phyloP scores from a whole-genome alignment of 1,140 invertebrate species.

The Pseudomyrmex sp. region DNA sequence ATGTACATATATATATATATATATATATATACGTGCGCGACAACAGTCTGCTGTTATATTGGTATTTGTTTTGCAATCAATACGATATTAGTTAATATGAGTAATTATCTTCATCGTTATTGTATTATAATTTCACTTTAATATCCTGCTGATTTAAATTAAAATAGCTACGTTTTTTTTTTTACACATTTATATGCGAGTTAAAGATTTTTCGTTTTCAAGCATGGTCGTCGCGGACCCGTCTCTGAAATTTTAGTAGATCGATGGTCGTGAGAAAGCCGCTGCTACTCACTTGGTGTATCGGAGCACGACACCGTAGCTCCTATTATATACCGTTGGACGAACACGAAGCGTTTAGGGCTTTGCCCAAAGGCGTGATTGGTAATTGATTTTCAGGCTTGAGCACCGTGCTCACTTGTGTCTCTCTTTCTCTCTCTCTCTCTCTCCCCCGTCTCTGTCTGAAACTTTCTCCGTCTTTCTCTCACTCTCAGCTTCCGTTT shows the following conservation, averaged over 20 bases:
- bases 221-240: not conserved
- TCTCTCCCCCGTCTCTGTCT: conserved; percentile 22
- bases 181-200: not conserved
- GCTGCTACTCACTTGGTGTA: conserved; percentile 58
- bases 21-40: too few relatives aligned
- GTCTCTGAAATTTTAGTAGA: conserved; percentile 63
- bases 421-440: conserved; percentile 60
- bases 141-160: conserved; percentile 7
- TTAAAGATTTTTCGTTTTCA: conserved; percentile 20
- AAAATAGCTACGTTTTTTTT: conserved; percentile 1
- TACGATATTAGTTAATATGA: conserved; percentile 20
- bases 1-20: too few relatives aligned
- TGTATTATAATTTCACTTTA: conserved; percentile 15
- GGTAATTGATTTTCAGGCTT: conserved; percentile 80
- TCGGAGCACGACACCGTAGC: conserved; percentile 71
- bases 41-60: not conserved
- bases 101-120: conserved; percentile 33
- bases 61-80: conserved; percentile 23
- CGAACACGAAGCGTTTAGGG: conserved; percentile 72
- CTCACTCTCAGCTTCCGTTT: conserved; percentile 40
- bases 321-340: conserved; percentile 76
- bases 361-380: conserved; percentile 78
- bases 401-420: conserved; percentile 65
- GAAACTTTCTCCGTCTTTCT: conserved; percentile 61
- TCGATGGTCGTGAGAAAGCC: conserved; percentile 69